Evolutionary conservation across 2,797 vertebrate species (phyloP), one percentile per base, ranked within the genome.

Genomic region (Alectoris magna): DNA sequence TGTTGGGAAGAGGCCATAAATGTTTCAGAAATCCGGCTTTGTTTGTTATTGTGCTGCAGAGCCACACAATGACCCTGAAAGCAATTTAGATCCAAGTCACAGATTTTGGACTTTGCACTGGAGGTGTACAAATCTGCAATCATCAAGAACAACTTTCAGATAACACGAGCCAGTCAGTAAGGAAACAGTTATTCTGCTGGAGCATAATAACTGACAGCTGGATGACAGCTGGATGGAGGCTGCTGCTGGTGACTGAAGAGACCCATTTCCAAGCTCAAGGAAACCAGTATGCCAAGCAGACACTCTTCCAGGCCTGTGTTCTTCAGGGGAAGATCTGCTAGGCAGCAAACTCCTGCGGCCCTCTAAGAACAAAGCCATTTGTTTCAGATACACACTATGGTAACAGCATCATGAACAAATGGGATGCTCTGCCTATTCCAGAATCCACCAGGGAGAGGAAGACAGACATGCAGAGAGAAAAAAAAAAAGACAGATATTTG

Each of bases 371-470:
- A 51, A 81, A 36, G 27, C 62, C 5, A 8, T 21, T 64, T 0
- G 6, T 6, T 63, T 71, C 14, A 66, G 19, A 17, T 15, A 13
- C 0, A 3, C 29, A 8, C 41, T 31, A 9, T 0, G 8, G 66
- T 9, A 51, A 63, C 1, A 46, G 39, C 14, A 44, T 14, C 71
- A 11, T 0, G 8, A 73, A 21, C 15, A 41, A 78, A 41, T 0
- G 3, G 29, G 38, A 9, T 29, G 2, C 1, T 10, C 19, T 1
- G 1, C 43, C 41, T 18, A 5, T 0, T 17, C 27, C 0, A 5
- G 26, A 84, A 58, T 4, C 2, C 2, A 41, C 17, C 56, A 68
- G 27, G 55, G 55, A 36, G 26, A 14, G 49, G 14, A 10, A 36
- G 56, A 64, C 5, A 31, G 56, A 73, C 3, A 10, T 26, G 16